Conservation (phyloP, 2,888 invertebrate genomes). For the Drosophila helvetica region DNA sequence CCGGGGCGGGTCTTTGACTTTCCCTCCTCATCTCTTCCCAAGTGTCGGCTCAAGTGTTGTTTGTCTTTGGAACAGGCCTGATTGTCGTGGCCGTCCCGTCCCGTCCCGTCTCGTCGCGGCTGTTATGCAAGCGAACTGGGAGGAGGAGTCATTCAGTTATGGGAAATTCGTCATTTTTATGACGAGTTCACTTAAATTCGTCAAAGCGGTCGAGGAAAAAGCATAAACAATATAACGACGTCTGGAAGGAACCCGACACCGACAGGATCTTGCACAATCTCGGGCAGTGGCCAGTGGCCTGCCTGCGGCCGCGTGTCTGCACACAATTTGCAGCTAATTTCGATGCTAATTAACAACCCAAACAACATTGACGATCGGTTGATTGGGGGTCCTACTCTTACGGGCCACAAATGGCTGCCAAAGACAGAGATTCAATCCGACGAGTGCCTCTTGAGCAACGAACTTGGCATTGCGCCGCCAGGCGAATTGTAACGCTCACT, state of each 20-base stretch:
- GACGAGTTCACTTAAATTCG: background rate
- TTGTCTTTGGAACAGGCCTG: constrained; percentile 3
- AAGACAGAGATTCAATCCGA: background rate
- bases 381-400: constrained; percentile 47
- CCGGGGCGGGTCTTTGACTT: background rate
- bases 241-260: background rate
- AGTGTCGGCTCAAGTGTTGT: constrained; percentile 9
- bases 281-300: background rate
- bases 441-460: constrained; percentile 52
- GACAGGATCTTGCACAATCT: background rate
- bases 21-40: background rate
- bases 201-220: background rate
- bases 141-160: background rate
- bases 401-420: constrained; percentile 14
- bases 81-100: background rate
- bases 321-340: constrained; percentile 5
- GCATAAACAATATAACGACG: background rate
- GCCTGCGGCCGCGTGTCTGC: constrained; percentile 1
- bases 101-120: too few relatives aligned
- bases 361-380: constrained; percentile 17
- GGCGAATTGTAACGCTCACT: background rate
- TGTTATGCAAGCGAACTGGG: constrained; percentile 3
- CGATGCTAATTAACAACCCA: constrained; percentile 3
- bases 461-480: constrained; percentile 56
- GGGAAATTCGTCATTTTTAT: background rate